Base-by-base conservation (phyloP, 2,113 vertebrate species). In the Sapayoa aenigma region DNA sequence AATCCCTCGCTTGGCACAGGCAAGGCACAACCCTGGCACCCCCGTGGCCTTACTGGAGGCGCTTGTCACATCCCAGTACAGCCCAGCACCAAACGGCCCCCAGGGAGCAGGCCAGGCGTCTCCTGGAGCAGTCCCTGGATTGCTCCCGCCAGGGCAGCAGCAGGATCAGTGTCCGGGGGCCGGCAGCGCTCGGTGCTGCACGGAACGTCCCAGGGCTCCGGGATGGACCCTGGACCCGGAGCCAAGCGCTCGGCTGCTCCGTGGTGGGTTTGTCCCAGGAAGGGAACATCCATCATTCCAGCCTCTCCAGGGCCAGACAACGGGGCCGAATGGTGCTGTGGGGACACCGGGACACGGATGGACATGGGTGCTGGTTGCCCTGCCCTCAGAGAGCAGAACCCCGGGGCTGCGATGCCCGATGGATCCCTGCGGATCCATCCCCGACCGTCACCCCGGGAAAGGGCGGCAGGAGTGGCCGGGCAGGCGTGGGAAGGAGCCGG, bases 381-480 rank as follows among this genome's bases (percentile, higher is more conserved):
- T 25, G 33, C 35, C 7, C 24, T 9, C 5, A 0, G 10, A 14
- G 35, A n/a, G 60, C 46, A 15, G 65, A 17, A 2, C 31, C 4
- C 1, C 0, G 14, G 53, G 47, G 46, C 49, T 50, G 78, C 3
- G 0, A 0, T n/a, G 46, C 15, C 55, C 2, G 0, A 1, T 0
- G 5, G 30, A 3, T 39, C 49, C 41, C 60, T 3, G 2, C 19
- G 42, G 14, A 1, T 19, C 41, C 21, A n/a, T n/a, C 12, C 49
- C 69, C 2, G 4, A 50, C 49, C 22, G 3, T 35, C 59, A 4
- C 30, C 31, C 31, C 31, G 4, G 39, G 37, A 14, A 7, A 37
- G 22, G 30, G 18, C 17, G 27, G 47, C 20, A 6, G 81, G 91
- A n/a, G 2, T 0, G 16, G 66, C 50, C 62, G 6, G 68, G 39